Conservation (phyloP, 2,888 invertebrate species). For the Ferrisia virgata region DNA sequence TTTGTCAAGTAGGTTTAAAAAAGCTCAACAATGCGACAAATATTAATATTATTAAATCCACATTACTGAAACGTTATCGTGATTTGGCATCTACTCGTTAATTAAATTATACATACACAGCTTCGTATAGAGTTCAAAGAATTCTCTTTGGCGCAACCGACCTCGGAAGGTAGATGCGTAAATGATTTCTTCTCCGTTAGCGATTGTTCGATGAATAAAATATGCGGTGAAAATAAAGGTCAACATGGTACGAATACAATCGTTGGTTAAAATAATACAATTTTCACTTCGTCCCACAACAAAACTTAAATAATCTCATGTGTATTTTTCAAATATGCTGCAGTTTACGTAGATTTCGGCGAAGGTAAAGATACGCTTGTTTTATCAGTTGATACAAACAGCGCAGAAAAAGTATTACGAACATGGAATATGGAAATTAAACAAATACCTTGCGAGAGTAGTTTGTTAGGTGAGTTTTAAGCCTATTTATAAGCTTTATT, state of each 20-base stretch:
- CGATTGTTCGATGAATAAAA: slow-evolving; percentile 60
- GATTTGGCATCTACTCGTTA: background rate
- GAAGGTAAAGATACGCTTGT: slow-evolving; percentile 63
- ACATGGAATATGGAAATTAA: slow-evolving; percentile 73
- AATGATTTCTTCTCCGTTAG: slow-evolving; percentile 70
- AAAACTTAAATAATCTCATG: background rate
- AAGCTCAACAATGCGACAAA: too few species aligned
- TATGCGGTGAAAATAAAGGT: slow-evolving; percentile 79
- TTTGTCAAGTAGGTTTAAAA: slow-evolving; percentile 63
- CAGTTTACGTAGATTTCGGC: slow-evolving; percentile 71
- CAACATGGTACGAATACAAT: slow-evolving; percentile 59
- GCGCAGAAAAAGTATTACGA: slow-evolving; percentile 61
- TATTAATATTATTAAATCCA: background rate
- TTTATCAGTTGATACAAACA: slow-evolving; percentile 65
- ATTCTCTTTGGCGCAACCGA: slow-evolving; percentile 68
- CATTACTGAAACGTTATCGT: background rate
- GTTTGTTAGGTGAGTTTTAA: slow-evolving; percentile 58
- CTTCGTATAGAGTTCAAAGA: slow-evolving; percentile 74
- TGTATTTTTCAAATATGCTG: slow-evolving; percentile 36
- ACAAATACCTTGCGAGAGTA: slow-evolving; percentile 70
- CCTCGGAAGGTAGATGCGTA: slow-evolving; percentile 68
- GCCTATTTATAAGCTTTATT: slow-evolving; percentile 12
- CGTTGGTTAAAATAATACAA: too few species aligned
- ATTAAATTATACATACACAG: slow-evolving; percentile 54
- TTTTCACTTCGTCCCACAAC: too few species aligned